Percentiles rank a stretch among this genome's conserved stretches.
phyloP scores from a whole-genome alignment of 2,888 invertebrate genomes.

The Drosophila atripex region DNA sequence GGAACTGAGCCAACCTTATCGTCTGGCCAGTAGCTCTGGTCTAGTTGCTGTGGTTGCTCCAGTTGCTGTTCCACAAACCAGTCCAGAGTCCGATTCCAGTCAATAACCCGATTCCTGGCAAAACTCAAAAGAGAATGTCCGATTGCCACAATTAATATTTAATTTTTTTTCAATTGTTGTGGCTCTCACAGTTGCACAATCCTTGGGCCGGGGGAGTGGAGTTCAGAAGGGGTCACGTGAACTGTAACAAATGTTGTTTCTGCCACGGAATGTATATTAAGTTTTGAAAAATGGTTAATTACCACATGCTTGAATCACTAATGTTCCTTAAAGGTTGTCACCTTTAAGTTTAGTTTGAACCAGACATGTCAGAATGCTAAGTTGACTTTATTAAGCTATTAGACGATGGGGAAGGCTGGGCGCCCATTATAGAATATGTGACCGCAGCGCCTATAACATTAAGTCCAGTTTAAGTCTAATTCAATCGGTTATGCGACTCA shows the following conservation, averaged over 20 bases:
- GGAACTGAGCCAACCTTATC: conserved; percentile 27
- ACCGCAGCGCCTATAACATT: conserved; percentile 17
- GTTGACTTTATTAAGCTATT: conserved; percentile 55
- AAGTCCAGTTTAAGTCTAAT: conserved; percentile 18
- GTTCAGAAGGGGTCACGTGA: conserved; percentile 43
- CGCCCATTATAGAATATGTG: conserved; percentile 1
- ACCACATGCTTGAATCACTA: conserved; percentile 13
- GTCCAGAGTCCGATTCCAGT: conserved; percentile 11
- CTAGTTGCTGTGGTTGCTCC: background rate
- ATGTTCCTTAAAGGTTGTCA: conserved; percentile 12
- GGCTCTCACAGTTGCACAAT: conserved; percentile 39
- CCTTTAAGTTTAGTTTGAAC: background rate
- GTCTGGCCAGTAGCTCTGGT: conserved; percentile 4
- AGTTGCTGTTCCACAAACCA: conserved; percentile 27
- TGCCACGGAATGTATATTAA: conserved; percentile 30
- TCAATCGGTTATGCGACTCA: conserved; percentile 18
- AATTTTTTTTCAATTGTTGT: conserved; percentile 49
- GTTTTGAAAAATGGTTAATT: conserved; percentile 17
- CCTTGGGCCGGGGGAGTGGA: conserved; percentile 3
- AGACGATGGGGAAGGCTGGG: conserved; percentile 19
- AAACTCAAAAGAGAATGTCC: conserved; percentile 56
- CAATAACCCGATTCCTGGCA: conserved; percentile 39
- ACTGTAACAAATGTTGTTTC: conserved; percentile 46
- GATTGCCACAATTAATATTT: conserved; percentile 55
- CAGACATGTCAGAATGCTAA: background rate